Evolutionary conservation across 2,888 invertebrate genomes (phyloP), one percentile per base, ranked within the genome.

Genomic region (Aphrophora alni): DNA sequence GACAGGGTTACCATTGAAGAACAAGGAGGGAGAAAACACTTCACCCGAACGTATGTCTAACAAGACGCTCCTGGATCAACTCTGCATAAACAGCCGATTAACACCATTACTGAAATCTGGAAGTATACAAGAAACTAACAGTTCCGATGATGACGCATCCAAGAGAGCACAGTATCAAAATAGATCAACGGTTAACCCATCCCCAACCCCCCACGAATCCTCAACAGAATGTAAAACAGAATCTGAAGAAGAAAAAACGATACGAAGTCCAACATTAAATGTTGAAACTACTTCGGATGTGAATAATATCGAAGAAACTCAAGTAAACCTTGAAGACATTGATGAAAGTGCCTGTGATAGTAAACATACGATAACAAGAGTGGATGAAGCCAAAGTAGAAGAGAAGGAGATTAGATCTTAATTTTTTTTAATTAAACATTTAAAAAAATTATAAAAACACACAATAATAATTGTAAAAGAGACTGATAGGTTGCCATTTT

Each of bases 51-150:
- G 69, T n/a, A 77, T 81, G 73, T 81, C 90, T 81, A 91, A 91
- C 88, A 91, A 92, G 87, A 91, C 92, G 12, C 88, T 93, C 85
- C 89, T 93, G 84, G 93, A 93, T 85, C 93, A 93, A 86, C 88
- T 93, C 79, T 92, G 92, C 85, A 89, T 93, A 84, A 93, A 92
- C 86, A 92, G 91, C 83, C 88, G 83, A 72, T 68, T 83, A 75
- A 27, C 84, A 86, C 86, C 74, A 86, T 86, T 72, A 85, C 86
- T 77, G 86, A 87, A 82, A 86, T 87, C 78, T 83, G 85, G 24
- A 78, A 78, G 72, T 51, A 25, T 75, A 86, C 85, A 25, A 79
- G 83, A 77, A 71, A 44, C 80, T 24, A 81, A 77, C 68, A 80
- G 80, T 71, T 74, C 81, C n/a, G 81, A 81, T 25, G 76, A 78